These are phyloP conservation scores for Tineola bisselliella DNA, from an alignment of 2,888 invertebrate genomes.

Conservation along the genomic window DNA sequence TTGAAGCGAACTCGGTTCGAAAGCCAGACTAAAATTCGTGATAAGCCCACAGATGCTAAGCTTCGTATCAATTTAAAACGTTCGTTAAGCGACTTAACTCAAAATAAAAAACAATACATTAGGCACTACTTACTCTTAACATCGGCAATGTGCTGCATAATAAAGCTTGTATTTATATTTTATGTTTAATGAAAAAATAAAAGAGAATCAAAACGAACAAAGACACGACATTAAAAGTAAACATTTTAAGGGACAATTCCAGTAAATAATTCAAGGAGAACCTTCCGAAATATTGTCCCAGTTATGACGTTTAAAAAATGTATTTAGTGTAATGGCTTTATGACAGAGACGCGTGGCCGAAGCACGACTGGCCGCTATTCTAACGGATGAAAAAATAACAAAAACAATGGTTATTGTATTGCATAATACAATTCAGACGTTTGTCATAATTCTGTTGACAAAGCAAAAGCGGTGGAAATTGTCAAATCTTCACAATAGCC, in stretches of 20 bases:
- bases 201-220: neutral
- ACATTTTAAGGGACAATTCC: neutral
- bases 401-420: constrained; percentile 3
- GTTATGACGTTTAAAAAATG: constrained; percentile 15
- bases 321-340: constrained; percentile 43
- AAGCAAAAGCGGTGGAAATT: neutral
- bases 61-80: too few relatives aligned
- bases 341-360: constrained; percentile 44
- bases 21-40: too few relatives aligned
- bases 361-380: constrained; percentile 32
- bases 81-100: too few relatives aligned
- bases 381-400: neutral
- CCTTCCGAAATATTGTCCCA: constrained; percentile 47
- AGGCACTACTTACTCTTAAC: neutral
- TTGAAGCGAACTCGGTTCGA: too few relatives aligned
- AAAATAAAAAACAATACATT: neutral
- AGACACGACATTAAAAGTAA: neutral
- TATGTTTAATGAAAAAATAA: neutral
- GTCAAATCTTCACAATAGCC: neutral
- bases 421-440: neutral
- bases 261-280: constrained; percentile 18
- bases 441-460: neutral
- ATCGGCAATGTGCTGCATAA: neutral
- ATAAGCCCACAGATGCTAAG: too few relatives aligned
- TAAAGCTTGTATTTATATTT: neutral